phyloP scores from a whole-genome alignment of 2,888 invertebrate species.

The Acrobasis suavella region DNA sequence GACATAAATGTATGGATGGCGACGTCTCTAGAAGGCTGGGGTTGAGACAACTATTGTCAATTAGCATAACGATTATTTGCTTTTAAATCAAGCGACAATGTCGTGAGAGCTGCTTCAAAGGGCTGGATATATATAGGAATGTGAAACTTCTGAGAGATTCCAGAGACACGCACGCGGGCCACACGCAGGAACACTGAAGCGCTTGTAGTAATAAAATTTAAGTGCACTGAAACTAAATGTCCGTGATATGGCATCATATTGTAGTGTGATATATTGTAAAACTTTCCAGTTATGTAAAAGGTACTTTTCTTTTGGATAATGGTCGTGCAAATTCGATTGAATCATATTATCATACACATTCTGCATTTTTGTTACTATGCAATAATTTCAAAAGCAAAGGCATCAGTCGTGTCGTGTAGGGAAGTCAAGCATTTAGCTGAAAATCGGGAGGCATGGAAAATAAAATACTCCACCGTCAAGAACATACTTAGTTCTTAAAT shows the following conservation, averaged over 20 bases:
- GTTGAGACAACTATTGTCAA: slow-evolving; percentile 35
- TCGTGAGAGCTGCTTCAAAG: slow-evolving; percentile 40
- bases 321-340: not conserved
- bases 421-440: too few species aligned
- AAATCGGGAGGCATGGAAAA: too few species aligned
- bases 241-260: slow-evolving; percentile 7
- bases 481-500: too few species aligned
- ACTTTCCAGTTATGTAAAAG: slow-evolving; percentile 17
- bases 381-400: not conserved
- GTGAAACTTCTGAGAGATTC: slow-evolving; percentile 14
- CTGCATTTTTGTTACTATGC: slow-evolving; percentile 10
- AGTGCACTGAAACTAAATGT: slow-evolving; percentile 9
- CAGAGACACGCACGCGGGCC: not conserved
- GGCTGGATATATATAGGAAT: slow-evolving; percentile 27
- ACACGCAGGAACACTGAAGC: slow-evolving; percentile 8
- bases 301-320: slow-evolving; percentile 7
- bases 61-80: slow-evolving; percentile 45
- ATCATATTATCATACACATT: slow-evolving; percentile 9
- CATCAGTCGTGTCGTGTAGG: too few species aligned
- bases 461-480: too few species aligned
- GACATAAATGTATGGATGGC: slow-evolving; percentile 3
- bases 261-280: not conserved
- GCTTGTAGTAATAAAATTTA: not conserved
- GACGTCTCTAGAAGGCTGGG: not conserved
- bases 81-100: slow-evolving; percentile 46